Conservation (phyloP, 37 sponge, comb jelly and placozoan genomes). For the Cladorhizidae sp. region DNA sequence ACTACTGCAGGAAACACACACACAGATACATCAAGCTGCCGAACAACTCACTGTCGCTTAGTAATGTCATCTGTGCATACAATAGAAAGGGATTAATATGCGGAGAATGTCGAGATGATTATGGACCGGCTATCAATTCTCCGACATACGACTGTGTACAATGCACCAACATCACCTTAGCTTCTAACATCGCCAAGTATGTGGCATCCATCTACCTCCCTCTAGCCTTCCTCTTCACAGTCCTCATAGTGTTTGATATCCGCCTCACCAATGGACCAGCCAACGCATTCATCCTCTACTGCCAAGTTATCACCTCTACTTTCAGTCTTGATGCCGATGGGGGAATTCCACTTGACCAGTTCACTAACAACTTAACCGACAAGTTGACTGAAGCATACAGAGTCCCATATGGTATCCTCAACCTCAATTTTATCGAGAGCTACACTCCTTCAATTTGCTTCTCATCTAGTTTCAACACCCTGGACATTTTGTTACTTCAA, state of each 20-base stretch:
- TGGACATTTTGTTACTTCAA: slow-evolving; percentile 21
- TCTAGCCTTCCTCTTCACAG: slow-evolving; percentile 21
- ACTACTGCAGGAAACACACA: slow-evolving; percentile 4
- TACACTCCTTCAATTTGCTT: slow-evolving; percentile 24
- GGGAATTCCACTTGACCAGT: slow-evolving; percentile 1
- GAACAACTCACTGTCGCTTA: not conserved
- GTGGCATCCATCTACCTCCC: slow-evolving; percentile 30
- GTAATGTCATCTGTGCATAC: slow-evolving; percentile 11
- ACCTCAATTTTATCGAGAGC: slow-evolving; percentile 33
- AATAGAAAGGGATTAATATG: slow-evolving; percentile 45
- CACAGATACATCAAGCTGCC: not conserved
- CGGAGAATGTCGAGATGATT: slow-evolving; percentile 33
- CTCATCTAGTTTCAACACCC: slow-evolving; percentile 15
- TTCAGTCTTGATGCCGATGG: slow-evolving; percentile 21
- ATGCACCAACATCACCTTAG: slow-evolving; percentile 6
- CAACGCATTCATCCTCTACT: slow-evolving; percentile 61
- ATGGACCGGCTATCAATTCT: slow-evolving; percentile 29
- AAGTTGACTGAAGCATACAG: slow-evolving; percentile 11
- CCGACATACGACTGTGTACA: slow-evolving; percentile 16
- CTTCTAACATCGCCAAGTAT: slow-evolving; percentile 19
- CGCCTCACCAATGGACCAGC: slow-evolving; percentile 53
- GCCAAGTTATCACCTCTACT: slow-evolving; percentile 34
- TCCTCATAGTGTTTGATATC: slow-evolving; percentile 59
- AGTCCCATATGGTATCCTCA: slow-evolving; percentile 52
- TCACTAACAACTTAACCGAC: not conserved